Conservation (phyloP, 2,888 invertebrate species). For the Stenotaenia linearis region DNA sequence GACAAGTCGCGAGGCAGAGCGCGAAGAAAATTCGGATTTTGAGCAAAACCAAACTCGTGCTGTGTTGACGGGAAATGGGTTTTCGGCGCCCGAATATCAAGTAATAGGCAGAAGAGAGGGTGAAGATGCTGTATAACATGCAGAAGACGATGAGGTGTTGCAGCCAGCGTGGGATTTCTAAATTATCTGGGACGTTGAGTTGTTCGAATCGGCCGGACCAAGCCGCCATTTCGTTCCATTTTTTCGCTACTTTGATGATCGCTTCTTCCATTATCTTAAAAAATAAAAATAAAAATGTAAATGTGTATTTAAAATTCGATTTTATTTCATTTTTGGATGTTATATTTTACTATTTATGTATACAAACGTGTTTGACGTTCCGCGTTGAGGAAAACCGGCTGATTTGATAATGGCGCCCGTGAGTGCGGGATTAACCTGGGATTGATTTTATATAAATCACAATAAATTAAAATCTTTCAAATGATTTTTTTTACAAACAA, state of each 20-base stretch:
- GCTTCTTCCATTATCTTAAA: neutral
- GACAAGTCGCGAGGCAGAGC: neutral
- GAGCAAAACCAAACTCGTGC: neutral
- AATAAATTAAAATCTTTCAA: too few species aligned
- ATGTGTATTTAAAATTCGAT: neutral
- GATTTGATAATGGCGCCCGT: too few species aligned
- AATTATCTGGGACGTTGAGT: neutral
- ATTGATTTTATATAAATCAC: too few species aligned
- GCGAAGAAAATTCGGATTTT: neutral
- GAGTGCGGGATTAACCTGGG: too few species aligned
- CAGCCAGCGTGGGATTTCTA: neutral
- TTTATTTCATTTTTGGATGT: too few species aligned
- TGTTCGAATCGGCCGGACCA: neutral
- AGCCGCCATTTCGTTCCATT: neutral
- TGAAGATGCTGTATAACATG: neutral
- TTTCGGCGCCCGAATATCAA: neutral
- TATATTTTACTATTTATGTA: too few species aligned
- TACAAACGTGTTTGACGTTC: too few species aligned
- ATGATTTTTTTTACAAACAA: too few species aligned
- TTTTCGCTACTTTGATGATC: neutral
- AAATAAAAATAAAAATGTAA: too few species aligned
- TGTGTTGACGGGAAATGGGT: neutral
- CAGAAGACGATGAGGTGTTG: conserved; percentile 11
- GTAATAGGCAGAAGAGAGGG: neutral
- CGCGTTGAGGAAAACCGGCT: too few species aligned